phyloP scores from a whole-genome alignment of 2,888 invertebrate genomes.

The Gymnoscelis rufifasciata region DNA sequence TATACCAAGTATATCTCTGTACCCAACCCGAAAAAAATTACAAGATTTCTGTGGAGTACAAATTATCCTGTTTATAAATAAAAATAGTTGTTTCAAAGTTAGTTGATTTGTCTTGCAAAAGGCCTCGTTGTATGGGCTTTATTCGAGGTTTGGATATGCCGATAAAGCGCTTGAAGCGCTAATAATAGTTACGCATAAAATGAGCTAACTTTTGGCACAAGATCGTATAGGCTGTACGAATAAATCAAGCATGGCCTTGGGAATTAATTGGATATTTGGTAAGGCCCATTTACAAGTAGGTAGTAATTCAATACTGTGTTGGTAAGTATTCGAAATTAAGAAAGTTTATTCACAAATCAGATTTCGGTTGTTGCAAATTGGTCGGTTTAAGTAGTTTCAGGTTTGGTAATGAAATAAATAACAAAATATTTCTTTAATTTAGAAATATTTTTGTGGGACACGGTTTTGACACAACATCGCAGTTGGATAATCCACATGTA shows the following conservation, averaged over 20 bases:
- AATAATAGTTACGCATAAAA: constrained; percentile 4
- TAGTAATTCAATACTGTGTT: constrained; percentile 2
- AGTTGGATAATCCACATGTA: no score
- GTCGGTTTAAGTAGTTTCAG: no score
- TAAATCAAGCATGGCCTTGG: constrained; percentile 3
- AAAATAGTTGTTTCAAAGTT: no score
- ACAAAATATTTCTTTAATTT: no score
- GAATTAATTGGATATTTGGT: constrained; percentile 5
- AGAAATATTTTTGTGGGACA: no score
- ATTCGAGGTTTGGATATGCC: background rate
- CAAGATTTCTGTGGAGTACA: no score
- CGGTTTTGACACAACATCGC: no score
- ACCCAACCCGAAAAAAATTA: no score
- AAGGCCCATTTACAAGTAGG: background rate
- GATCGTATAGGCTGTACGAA: constrained; percentile 2
- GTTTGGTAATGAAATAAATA: no score
- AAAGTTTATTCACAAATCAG: background rate
- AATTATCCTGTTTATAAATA: no score
- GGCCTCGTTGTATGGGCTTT: background rate
- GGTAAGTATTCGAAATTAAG: background rate
- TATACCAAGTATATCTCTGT: no score
- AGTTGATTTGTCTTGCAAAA: no score
- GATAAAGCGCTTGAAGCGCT: constrained; percentile 2
- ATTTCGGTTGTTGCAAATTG: background rate
- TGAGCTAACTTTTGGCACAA: constrained; percentile 4